Evolutionary conservation across 2,797 vertebrate species (phyloP), one percentile per base, ranked within the genome.

Genomic region (Cichlasoma orientale): DNA sequence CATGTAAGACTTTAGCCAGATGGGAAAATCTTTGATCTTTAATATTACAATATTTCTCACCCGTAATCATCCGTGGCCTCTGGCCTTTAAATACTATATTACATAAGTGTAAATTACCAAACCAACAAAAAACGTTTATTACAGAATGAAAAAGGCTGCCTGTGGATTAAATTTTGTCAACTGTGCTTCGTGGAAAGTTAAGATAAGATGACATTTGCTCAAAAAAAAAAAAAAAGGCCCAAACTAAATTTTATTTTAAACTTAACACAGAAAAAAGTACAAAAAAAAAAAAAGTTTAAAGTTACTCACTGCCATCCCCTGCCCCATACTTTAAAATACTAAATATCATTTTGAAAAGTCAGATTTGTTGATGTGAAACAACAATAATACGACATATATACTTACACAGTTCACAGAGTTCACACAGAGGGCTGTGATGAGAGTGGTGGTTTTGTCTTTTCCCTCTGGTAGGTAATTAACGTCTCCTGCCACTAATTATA

Each of bases 401-500:
- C 23, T 68, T 41, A 50, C 25, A 13, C 25, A 68, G 63, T 44
- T 68, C 63, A 50, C 10, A 13, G 63, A 68, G 63, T 68, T 68
- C 63, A 68, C 23, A 68, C 63, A 68, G 25, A 50, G 63, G 41
- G 25, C 44, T 68, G 63, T 50, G 63, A 68, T 68, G 41, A 68
- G 41, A 50, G 61, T 5, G 5, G 0, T 19, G 38, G 23, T 53
- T 77, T 83, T 50, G 19, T 53, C 23, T 33, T 7, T 31, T 47
- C 56, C 56, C 33, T 33, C 41, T 75, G 25, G 63, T 71, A 66
- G 80, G 85, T 86, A 77, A 68, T 80, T 72, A 80, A 77, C 74
- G 27, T 63, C 82, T 73, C 47, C 72, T 59, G 79, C 90, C 87
- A 79, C 83, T 90, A 92, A 93, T 92, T 88, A 75, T 83, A 82